phyloP scores from a whole-genome alignment of 2,113 vertebrate species.

The Verasper variegatus region DNA sequence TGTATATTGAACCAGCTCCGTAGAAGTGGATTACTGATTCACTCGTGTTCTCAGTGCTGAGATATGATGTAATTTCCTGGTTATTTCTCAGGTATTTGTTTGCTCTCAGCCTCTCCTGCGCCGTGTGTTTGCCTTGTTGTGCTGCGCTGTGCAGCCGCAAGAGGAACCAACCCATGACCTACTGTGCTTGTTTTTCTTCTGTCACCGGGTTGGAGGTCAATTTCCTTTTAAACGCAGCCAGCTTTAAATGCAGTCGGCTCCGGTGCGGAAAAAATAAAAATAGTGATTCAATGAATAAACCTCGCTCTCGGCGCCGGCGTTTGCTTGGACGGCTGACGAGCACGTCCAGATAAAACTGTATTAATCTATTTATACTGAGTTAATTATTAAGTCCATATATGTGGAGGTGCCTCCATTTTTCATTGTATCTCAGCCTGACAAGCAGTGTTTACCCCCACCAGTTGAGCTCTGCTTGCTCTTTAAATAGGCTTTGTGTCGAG shows the following conservation, averaged over 20 bases:
- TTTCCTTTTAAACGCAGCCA: constrained; percentile 66
- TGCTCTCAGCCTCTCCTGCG: constrained; percentile 55
- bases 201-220: constrained; percentile 71
- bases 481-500: constrained; percentile 79
- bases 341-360: constrained; percentile 34
- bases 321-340: constrained; percentile 50
- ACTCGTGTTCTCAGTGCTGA: constrained; percentile 58
- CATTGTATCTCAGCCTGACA: constrained; percentile 60
- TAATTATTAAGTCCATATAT: constrained; percentile 73
- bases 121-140: constrained; percentile 52
- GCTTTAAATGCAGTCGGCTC: constrained; percentile 49
- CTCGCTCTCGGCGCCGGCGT: constrained; percentile 1
- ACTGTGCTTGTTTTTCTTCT: constrained; percentile 78
- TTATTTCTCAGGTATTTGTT: constrained; percentile 78
- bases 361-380: constrained; percentile 60
- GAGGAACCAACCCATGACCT: constrained; percentile 74
- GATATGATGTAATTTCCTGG: constrained; percentile 78
- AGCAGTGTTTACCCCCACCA: constrained; percentile 72
- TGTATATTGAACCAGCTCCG: constrained; percentile 50
- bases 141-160: constrained; percentile 63
- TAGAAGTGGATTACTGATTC: constrained; percentile 74
- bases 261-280: constrained; percentile 64
- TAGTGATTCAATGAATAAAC: constrained; percentile 56
- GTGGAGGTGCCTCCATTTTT: constrained; percentile 58
- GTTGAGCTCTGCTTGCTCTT: constrained; percentile 72